Percentiles rank a stretch among this genome's conserved stretches.
These are phyloP conservation scores for Apis cerana DNA, from an alignment of 1,140 invertebrate genomes.

Conservation along the genomic window DNA sequence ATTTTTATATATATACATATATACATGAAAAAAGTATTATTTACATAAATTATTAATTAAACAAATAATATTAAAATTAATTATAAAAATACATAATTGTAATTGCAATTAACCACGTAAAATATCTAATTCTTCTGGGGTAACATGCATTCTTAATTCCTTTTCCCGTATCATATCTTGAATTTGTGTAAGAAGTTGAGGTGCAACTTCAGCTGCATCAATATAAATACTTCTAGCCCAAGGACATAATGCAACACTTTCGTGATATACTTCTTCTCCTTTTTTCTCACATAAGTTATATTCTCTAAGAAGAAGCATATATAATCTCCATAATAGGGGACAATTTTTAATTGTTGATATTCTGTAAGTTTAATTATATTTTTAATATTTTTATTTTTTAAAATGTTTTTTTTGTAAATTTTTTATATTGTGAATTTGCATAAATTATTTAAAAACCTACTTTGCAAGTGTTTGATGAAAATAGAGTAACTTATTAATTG, in stretches of 20 bases:
- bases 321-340: slow-evolving; percentile 83
- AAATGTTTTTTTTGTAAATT: background rate
- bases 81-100: background rate
- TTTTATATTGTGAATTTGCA: background rate
- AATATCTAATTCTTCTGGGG: slow-evolving; percentile 87
- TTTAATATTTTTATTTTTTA: slow-evolving; percentile 24
- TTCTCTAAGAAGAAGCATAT: slow-evolving; percentile 81
- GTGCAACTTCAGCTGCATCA: slow-evolving; percentile 80
- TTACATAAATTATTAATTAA: slow-evolving; percentile 1
- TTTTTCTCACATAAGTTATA: slow-evolving; percentile 75
- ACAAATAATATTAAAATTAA: slow-evolving; percentile 34
- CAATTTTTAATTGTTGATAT: slow-evolving; percentile 77
- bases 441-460: slow-evolving; percentile 45
- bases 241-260: slow-evolving; percentile 82
- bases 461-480: slow-evolving; percentile 71
- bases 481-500: slow-evolving; percentile 75
- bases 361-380: slow-evolving; percentile 63
- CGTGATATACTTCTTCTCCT: slow-evolving; percentile 78
- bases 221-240: slow-evolving; percentile 83
- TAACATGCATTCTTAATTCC: slow-evolving; percentile 85
- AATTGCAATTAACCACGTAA: slow-evolving; percentile 78
- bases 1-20: background rate
- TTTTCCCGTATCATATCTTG: slow-evolving; percentile 88
- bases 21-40: background rate
- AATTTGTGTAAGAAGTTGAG: slow-evolving; percentile 82